Evolutionary conservation across 2,113 vertebrate genomes (phyloP), one percentile per base, ranked within the genome.

Genomic region (Macheiramphus alcinus): DNA sequence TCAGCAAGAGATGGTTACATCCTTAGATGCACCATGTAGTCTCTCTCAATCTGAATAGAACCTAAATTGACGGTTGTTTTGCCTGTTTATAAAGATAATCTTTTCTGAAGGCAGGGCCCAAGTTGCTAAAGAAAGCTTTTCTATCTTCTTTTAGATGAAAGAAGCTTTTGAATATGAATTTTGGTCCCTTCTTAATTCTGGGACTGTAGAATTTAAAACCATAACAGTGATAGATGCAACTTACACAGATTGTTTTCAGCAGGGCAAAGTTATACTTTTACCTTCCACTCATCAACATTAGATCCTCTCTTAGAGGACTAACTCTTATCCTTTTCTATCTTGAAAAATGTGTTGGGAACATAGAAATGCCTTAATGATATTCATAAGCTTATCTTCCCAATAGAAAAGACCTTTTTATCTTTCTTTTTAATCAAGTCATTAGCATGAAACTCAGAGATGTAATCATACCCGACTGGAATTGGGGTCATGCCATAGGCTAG

Each of bases 401-500:
- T 83, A 86, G 80, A 97, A 98, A 87, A 81, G 90, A 97, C 95
- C 70, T 97, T 96, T 97, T 96, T 97, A 96, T 97, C 97, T 56
- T 86, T 95, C 93, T 92, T 95, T 94, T 95, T 97, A 97, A 98
- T 98, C 97, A 97, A 97, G 76, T 97, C 76, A 97, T 98, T 98
- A 98, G 90, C 96, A 98, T 98, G 96, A 98, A 98, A 95, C 76
- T 93, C 96, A 85, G 95, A 96, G 96, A 97, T 97, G 94, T 94
- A 97, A 97, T 98, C 97, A 96, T 96, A 98, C 76, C 86, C 95
- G 91, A 97, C 90, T 68, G 91, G 97, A 98, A 98, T 97, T 98
- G 97, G 93, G 98, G 98, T 98, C 96, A 9, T 94, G 97, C 92
- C 97, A 96, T 94, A 88, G 95, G 86, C 96, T 96, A 86, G 91